phyloP scores from a whole-genome alignment of 2,797 vertebrate genomes.

The Sternarchorhynchus goeldii region DNA sequence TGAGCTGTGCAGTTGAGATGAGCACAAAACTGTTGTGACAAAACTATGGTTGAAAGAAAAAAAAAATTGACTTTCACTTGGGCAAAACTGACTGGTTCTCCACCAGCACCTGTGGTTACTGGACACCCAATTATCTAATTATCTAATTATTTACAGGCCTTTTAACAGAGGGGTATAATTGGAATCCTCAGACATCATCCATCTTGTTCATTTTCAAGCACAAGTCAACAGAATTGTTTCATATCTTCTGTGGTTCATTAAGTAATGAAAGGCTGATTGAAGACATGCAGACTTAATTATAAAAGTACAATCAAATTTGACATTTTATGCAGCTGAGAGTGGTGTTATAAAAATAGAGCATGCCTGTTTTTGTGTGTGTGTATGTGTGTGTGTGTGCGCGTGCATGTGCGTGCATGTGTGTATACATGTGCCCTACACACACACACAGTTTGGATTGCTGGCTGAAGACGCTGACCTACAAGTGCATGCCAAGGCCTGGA shows the following conservation, averaged over 20 bases:
- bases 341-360: not conserved
- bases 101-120: not conserved
- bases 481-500: conserved; percentile 35
- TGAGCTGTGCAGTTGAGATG: too few relatives aligned
- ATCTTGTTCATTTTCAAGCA: not conserved
- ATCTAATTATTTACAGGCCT: conserved; percentile 14
- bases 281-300: not conserved
- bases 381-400: not conserved
- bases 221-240: not conserved
- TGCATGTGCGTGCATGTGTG: not conserved
- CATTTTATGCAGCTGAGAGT: not conserved
- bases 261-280: not conserved
- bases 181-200: conserved; percentile 16
- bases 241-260: not conserved
- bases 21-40: too few relatives aligned
- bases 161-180: not conserved
- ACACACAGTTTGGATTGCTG: conserved; percentile 39
- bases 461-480: conserved; percentile 47
- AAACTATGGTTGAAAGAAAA: too few relatives aligned
- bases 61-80: too few relatives aligned
- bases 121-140: conserved; percentile 19
- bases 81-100: not conserved
- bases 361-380: not conserved
- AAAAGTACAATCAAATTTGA: not conserved
- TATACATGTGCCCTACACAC: conserved; percentile 15